phyloP scores from a whole-genome alignment of 2,797 vertebrate species.

The Borostomias antarcticus region DNA sequence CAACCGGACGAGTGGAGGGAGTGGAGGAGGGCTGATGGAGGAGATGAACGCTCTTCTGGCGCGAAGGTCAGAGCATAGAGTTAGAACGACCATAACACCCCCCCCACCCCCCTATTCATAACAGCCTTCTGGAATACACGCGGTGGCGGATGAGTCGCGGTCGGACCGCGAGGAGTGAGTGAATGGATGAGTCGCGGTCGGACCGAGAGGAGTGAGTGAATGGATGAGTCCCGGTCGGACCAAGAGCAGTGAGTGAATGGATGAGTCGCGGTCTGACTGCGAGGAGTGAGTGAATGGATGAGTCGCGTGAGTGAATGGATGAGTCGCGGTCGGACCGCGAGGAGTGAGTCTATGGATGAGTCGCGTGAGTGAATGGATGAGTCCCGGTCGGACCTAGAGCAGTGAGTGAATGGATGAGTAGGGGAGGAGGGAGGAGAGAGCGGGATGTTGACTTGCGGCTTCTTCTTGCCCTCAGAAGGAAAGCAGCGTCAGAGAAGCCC shows the following conservation, averaged over 20 bases:
- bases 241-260: not conserved
- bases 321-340: too few relatives aligned
- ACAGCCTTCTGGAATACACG: too few relatives aligned
- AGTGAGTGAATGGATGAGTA: not conserved
- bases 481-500: conserved; percentile 93
- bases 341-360: not conserved
- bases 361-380: too few relatives aligned
- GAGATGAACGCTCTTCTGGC: conserved; percentile 98
- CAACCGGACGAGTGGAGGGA: conserved; percentile 91
- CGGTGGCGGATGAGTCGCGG: too few relatives aligned
- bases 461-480: conserved; percentile 84
- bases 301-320: not conserved
- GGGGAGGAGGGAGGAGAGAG: not conserved
- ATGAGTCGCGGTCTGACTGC: too few relatives aligned
- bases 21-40: conserved; percentile 96
- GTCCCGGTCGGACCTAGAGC: too few relatives aligned
- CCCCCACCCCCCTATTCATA: too few relatives aligned
- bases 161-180: too few relatives aligned
- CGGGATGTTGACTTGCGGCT: conserved; percentile 48
- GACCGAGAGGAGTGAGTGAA: too few relatives aligned
- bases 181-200: too few relatives aligned
- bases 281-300: not conserved
- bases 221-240: too few relatives aligned
- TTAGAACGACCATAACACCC: conserved; percentile 4
- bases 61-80: conserved; percentile 84